phyloP scores from a whole-genome alignment of 30 jellyfish, hydroid and myxozoan genomes.

The Nemopilema nomurai region DNA sequence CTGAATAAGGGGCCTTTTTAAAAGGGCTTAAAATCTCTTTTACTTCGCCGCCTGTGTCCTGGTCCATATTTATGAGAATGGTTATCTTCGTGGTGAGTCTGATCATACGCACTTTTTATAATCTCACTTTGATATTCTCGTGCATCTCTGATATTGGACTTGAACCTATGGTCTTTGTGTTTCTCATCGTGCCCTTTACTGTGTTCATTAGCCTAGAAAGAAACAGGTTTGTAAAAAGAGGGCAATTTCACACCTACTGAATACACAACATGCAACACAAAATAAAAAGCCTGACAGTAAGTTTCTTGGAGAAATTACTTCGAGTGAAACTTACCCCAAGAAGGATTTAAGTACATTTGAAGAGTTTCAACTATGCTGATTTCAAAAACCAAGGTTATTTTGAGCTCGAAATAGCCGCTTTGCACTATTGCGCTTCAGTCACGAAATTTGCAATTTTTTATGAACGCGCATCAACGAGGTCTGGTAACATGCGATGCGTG shows the following conservation, averaged over 20 bases:
- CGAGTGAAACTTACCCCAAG: too few species aligned
- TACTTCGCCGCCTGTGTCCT: constrained; percentile 52
- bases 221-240: too few species aligned
- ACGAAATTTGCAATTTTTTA: too few species aligned
- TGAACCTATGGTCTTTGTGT: constrained; percentile 29
- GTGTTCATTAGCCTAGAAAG: constrained; percentile 34
- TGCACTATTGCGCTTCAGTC: too few species aligned
- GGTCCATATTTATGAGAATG: constrained; percentile 43
- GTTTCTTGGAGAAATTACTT: not conserved
- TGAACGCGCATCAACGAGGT: too few species aligned
- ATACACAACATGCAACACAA: not conserved
- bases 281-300: not conserved
- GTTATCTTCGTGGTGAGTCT: constrained; percentile 18
- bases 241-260: not conserved
- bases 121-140: constrained; percentile 12
- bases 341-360: too few species aligned
- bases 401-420: too few species aligned
- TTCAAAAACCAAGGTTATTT: too few species aligned
- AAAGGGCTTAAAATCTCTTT: constrained; percentile 44
- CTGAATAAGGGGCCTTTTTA: not conserved
- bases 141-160: constrained; percentile 4
- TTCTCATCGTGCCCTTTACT: constrained; percentile 14
- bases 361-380: too few species aligned
- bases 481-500: too few species aligned
- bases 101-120: not conserved